Evolutionary conservation across 1,140 invertebrate species (phyloP).

Genomic region (Drosophila oshimai): DNA sequence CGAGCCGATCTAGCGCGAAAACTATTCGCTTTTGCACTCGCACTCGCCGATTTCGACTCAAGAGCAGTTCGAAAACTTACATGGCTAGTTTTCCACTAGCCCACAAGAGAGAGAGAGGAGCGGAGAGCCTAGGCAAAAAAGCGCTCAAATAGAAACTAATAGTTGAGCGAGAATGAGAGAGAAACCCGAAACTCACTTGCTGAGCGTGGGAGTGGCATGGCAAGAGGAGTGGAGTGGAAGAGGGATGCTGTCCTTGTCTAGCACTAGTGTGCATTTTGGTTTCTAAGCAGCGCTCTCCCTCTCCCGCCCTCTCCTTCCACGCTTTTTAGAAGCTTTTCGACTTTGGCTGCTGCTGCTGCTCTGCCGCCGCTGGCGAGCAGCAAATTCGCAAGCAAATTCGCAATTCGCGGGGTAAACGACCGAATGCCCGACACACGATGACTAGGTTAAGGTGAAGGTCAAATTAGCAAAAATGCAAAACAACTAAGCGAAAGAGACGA

Average conservation of each 20-base stretch:
- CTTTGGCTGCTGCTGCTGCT: no score
- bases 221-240: not conserved
- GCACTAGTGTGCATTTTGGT: not conserved
- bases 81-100: conserved; percentile 57
- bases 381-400: conserved; percentile 40
- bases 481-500: conserved; percentile 41
- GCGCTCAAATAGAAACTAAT: conserved; percentile 57
- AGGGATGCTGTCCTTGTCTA: not conserved
- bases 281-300: not conserved
- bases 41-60: conserved; percentile 29
- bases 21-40: conserved; percentile 47
- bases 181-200: not conserved
- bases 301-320: not conserved
- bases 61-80: conserved; percentile 55
- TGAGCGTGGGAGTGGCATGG: no score
- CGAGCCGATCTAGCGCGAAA: conserved; percentile 45
- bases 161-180: conserved; percentile 56
- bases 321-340: not conserved
- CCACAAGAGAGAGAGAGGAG: conserved; percentile 34
- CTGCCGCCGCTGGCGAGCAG: no score
- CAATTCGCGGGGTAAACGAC: conserved; percentile 73
- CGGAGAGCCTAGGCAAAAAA: no score
- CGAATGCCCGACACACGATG: conserved; percentile 81
- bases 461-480: conserved; percentile 73
- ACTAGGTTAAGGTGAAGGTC: conserved; percentile 83